Evolutionary conservation across 1,140 invertebrate genomes (phyloP).

Genomic region (Aporrectodea caliginosa): DNA sequence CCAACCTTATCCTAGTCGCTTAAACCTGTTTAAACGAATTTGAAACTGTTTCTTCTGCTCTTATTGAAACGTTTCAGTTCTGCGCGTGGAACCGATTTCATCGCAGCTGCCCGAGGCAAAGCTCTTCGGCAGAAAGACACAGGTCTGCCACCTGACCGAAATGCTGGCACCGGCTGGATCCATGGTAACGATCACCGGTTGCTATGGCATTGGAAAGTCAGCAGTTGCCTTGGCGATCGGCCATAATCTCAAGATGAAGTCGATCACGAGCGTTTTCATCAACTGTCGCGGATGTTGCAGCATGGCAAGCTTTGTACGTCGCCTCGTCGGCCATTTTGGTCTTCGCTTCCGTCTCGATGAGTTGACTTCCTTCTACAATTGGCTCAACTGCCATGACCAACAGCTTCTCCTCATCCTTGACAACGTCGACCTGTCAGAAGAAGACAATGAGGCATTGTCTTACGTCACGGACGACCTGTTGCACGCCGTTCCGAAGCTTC

Average conservation of each 20-base stretch:
- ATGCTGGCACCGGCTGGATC: neutral
- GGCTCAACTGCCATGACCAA: constrained; percentile 30
- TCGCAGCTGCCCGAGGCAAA: neutral
- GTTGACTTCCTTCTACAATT: constrained; percentile 19
- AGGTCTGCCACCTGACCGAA: neutral
- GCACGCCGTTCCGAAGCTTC: constrained; percentile 2
- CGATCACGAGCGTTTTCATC: constrained; percentile 2
- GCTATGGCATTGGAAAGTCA: constrained; percentile 22
- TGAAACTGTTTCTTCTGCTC: too few relatives aligned
- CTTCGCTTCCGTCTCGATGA: constrained; percentile 12
- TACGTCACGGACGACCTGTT: constrained; percentile 19
- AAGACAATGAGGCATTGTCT: constrained; percentile 13
- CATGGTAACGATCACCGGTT: neutral
- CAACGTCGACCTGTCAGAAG: constrained; percentile 21
- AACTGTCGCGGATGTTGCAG: constrained; percentile 13
- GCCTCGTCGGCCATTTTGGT: neutral
- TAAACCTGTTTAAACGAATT: too few relatives aligned
- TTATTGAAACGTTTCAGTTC: neutral
- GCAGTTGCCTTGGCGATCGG: constrained; percentile 13
- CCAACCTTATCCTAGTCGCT: too few relatives aligned
- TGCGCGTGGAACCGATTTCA: neutral
- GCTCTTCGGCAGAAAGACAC: neutral
- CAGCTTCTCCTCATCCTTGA: constrained; percentile 25
- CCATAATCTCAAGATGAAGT: neutral
- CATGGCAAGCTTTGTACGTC: neutral